Conservation (phyloP, 2,888 invertebrate genomes). For the Apamea crenata region DNA sequence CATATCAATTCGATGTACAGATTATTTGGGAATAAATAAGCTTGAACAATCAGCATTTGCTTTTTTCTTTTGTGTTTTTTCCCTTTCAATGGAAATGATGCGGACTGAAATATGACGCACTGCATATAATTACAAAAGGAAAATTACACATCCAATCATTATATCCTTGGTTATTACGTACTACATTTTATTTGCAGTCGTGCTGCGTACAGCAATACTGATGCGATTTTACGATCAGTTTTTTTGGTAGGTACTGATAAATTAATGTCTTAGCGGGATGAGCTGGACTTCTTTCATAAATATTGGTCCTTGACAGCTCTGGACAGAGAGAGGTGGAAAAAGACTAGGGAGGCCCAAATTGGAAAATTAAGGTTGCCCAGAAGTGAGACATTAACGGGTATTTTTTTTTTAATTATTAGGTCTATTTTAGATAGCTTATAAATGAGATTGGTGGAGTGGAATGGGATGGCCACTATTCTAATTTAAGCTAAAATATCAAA, state of each 20-base stretch:
- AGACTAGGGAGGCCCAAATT: no score
- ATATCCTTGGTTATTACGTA: conserved; percentile 3
- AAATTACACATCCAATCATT: conserved; percentile 43
- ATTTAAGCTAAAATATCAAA: no score
- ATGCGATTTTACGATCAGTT: background rate
- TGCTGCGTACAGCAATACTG: background rate
- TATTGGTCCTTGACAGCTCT: no score
- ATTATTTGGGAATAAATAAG: conserved; percentile 56
- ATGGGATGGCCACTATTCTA: no score
- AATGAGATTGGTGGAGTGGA: no score
- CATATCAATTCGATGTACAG: conserved; percentile 62
- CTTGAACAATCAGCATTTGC: conserved; percentile 48
- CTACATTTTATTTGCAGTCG: background rate
- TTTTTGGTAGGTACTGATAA: background rate
- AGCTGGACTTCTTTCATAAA: no score
- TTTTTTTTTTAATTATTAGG: no score
- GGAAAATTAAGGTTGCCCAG: no score
- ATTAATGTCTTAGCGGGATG: no score
- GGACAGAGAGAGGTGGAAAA: no score
- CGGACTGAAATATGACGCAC: conserved; percentile 23
- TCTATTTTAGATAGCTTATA: no score
- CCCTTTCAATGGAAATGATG: conserved; percentile 16
- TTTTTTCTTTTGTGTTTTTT: conserved; percentile 23
- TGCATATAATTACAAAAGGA: conserved; percentile 8
- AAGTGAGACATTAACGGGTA: no score